Percentiles rank a stretch among this genome's conserved stretches.
phyloP scores from a whole-genome alignment of 2,113 vertebrate species.

The Lanius collurio region DNA sequence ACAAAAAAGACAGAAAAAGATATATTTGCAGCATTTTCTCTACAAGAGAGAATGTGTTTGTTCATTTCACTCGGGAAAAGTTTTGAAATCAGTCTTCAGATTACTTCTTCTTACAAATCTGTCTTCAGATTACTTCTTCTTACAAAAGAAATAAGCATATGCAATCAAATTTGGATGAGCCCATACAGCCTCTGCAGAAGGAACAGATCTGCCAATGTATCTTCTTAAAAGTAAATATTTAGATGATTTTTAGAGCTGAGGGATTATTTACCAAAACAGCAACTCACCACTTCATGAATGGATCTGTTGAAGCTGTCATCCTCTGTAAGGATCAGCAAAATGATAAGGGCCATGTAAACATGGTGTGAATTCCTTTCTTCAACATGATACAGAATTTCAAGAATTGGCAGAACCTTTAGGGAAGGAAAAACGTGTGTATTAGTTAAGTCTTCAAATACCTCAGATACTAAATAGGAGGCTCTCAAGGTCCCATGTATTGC shows the following conservation, averaged over 20 bases:
- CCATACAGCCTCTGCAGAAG: neutral
- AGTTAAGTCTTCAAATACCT: neutral
- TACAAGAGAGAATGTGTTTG: fast-evolving
- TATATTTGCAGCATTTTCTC: neutral
- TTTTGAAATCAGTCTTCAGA: neutral
- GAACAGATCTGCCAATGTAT: neutral
- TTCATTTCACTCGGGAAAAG: neutral
- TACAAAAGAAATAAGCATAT: neutral
- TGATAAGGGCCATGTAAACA: constrained; percentile 98
- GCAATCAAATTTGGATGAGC: neutral
- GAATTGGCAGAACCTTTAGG: constrained; percentile 91
- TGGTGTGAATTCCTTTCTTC: constrained; percentile 98
- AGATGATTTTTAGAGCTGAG: neutral
- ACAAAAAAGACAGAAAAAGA: neutral
- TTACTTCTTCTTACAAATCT: neutral
- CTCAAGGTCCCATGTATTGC: neutral
- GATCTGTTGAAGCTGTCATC: constrained; percentile 96
- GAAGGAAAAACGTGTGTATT: neutral
- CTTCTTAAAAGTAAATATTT: neutral
- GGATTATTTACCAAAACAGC: neutral
- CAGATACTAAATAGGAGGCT: neutral
- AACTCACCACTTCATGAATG: constrained; percentile 96
- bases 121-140: neutral
- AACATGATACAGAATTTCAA: constrained; percentile 96
- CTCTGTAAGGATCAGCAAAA: constrained; percentile 95